Evolutionary conservation across 2,888 invertebrate genomes (phyloP).

Genomic region (Xiphydria camelus): DNA sequence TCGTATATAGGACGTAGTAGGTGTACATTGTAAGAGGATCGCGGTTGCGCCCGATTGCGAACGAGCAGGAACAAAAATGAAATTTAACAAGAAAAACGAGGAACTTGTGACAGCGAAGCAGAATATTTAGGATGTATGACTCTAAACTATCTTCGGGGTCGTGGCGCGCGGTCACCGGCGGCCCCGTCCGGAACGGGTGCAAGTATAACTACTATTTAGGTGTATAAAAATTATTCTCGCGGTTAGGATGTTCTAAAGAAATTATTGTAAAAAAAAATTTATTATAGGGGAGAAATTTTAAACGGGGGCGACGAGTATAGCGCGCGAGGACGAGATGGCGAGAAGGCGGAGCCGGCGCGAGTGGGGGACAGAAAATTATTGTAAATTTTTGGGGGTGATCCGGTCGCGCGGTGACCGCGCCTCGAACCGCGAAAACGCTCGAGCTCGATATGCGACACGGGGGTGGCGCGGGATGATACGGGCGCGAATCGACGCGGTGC

Average conservation of each 20-base stretch:
- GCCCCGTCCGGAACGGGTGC: constrained; percentile 53
- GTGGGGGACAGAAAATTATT: constrained; percentile 33
- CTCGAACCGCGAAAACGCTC: constrained; percentile 36
- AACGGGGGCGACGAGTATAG: too few relatives aligned
- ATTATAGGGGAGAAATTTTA: constrained; percentile 32
- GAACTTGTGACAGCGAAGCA: constrained; percentile 1
- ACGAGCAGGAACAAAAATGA: too few relatives aligned
- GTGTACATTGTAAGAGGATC: constrained; percentile 55
- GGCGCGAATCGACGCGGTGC: too few relatives aligned
- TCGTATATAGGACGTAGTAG: constrained; percentile 43
- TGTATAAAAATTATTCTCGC: constrained; percentile 42
- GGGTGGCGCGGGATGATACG: constrained; percentile 5
- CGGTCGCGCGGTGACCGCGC: constrained; percentile 51
- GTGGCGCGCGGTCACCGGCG: constrained; percentile 44
- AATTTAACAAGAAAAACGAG: too few relatives aligned
- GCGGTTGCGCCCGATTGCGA: too few relatives aligned
- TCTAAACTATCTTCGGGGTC: not conserved
- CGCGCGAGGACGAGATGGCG: constrained; percentile 12
- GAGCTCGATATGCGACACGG: constrained; percentile 31
- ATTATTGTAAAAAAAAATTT: constrained; percentile 51
- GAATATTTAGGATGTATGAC: not conserved
- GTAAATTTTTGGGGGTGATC: constrained; percentile 44
- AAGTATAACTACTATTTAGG: constrained; percentile 54
- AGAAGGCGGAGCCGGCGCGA: constrained; percentile 18
- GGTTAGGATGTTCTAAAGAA: constrained; percentile 46